phyloP scores from a whole-genome alignment of 2,113 vertebrate genomes.

The Prinia subflava region DNA sequence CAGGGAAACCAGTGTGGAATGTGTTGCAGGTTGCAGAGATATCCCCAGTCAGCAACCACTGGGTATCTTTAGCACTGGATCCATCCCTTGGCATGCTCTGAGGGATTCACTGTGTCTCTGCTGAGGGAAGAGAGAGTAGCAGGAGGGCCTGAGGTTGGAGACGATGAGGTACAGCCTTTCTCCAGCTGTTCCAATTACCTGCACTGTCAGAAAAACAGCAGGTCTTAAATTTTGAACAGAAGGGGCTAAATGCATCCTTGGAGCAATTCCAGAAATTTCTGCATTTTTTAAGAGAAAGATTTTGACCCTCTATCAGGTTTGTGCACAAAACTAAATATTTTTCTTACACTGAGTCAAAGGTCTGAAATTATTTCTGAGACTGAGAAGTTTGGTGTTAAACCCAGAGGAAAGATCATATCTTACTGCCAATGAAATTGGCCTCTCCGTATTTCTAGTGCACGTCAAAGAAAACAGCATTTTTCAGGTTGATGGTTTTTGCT shows the following conservation, averaged over 20 bases:
- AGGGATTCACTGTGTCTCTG: background rate
- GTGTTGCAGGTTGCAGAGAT: background rate
- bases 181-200: conserved; percentile 50
- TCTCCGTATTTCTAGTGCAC: background rate
- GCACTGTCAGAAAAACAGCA: background rate
- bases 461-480: background rate
- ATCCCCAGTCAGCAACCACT: background rate
- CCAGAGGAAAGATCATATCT: background rate
- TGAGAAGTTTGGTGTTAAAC: background rate
- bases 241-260: conserved; percentile 33
- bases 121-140: background rate
- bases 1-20: background rate
- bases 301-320: background rate
- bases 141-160: background rate
- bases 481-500: background rate
- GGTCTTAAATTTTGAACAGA: conserved; percentile 46
- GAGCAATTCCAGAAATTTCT: conserved; percentile 12
- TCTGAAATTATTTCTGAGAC: background rate
- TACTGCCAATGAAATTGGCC: background rate
- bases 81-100: background rate
- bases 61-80: background rate
- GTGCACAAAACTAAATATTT: background rate
- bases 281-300: background rate
- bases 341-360: background rate
- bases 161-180: background rate